These are phyloP conservation scores for Clavelina lepadiformis DNA, from an alignment of 23 tunicate genomes.

Conservation along the genomic window DNA sequence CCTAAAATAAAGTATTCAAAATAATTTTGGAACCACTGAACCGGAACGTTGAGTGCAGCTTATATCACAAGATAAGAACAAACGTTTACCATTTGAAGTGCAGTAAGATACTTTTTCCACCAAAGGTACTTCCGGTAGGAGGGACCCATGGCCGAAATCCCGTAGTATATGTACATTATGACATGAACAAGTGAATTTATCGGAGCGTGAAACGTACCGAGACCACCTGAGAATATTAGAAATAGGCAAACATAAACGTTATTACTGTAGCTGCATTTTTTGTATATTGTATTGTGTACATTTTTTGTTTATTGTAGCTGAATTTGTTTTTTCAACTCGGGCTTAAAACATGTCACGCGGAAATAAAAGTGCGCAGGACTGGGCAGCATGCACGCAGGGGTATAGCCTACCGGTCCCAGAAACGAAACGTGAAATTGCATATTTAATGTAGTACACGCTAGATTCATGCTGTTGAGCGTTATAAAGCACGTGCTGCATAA, in stretches of 20 bases:
- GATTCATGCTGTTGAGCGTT: too few relatives aligned
- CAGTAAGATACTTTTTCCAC: conserved; percentile 24
- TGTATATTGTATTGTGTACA: background rate
- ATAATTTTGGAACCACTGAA: too few relatives aligned
- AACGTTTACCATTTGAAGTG: conserved; percentile 26
- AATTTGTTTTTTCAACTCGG: background rate
- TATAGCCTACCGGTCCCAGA: too few relatives aligned
- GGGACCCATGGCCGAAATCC: conserved; percentile 8
- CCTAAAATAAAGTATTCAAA: too few relatives aligned
- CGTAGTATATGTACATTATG: conserved; percentile 13
- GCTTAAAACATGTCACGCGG: background rate
- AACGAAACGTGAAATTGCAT: too few relatives aligned
- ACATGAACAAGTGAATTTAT: conserved; percentile 5
- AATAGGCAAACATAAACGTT: too few relatives aligned
- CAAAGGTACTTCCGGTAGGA: conserved; percentile 10
- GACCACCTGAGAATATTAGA: background rate
- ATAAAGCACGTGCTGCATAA: too few relatives aligned
- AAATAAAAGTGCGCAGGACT: background rate
- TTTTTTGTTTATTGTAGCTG: background rate
- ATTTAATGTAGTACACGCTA: too few relatives aligned
- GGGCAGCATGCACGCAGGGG: too few relatives aligned
- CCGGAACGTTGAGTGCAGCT: too few relatives aligned
- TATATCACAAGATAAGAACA: too few relatives aligned
- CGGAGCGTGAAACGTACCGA: conserved; percentile 14
- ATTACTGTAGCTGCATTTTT: too few relatives aligned